Base-by-base conservation (phyloP, 53 echinoderm and acorn worm species). In the Paracentrotus lividus region DNA sequence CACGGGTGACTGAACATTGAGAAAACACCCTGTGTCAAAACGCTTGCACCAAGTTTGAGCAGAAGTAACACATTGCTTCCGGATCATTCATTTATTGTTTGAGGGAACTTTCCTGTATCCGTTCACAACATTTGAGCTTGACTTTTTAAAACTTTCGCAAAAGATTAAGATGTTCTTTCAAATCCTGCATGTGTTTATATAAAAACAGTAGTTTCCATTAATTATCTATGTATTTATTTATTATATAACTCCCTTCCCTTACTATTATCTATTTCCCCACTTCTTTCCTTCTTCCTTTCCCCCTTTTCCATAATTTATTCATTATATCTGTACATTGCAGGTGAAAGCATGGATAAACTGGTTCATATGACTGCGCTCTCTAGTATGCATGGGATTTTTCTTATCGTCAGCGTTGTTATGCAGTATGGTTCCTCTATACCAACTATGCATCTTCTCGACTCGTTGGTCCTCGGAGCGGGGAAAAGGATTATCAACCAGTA, bases 331-430 rank as follows among this genome's bases (percentile, higher is more conserved):
- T 88, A 42, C 45, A 14, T 90, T 49, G 26, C 53, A 92, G 92
- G 92, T 78, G 81, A 78, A 78, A 92, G 92, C 27, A 92, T 92
- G 18, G 92, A 92, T 56, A 77, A 26, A 92, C 92, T 34, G 92
- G 92, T 7, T 92, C 92, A 15, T 92, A 92, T 42, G 92, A 92
- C n/a, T 24, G 15, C 81, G 92, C 92, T 59, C 92, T 92, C 77
- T 92, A 78, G 92, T 92, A 21, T 92, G 92, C 43, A 78, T 92
- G 81, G 81, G 78, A 23, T 60, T 92, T 56, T 92, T 78, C 90
- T 21, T 90, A 10, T 26, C 75, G 9, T 49, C 90, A 18, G 90
- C 90, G 1, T 47, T 90, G 27, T 40, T 90, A 20, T 69, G 45
- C 32, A 42, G 23, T 5, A 20, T 90, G 21, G 90, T 72, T 47